Evolutionary conservation across 2,113 vertebrate genomes (phyloP), one percentile per base, ranked within the genome.

Genomic region (Calidris pugnax): DNA sequence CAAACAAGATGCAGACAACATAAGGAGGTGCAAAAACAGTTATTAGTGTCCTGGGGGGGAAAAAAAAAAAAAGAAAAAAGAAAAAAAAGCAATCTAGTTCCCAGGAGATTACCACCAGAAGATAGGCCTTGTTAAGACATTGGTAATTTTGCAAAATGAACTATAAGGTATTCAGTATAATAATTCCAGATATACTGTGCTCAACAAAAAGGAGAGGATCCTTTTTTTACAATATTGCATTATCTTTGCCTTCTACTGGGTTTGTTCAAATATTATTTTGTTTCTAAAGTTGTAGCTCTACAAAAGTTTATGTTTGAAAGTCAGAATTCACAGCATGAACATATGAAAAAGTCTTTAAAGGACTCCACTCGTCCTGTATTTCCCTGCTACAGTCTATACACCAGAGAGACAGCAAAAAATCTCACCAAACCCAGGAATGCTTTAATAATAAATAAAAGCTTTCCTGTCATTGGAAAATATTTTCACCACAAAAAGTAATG

Each of bases 401-500:
- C 75, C 59, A 93, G 66, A 81, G 86, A 92, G 67, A 86, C 53
- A 77, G 88, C 79, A 95, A 86, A 86, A 93, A 89, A 78, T 76
- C 76, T 93, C 75, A 86, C 90, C 82, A 90, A 90, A 93, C 63
- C 72, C 59, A 90, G 56, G 23, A 93, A 93, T 2, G 4, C 41
- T 74, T 96, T 67, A 80, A 83, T 90, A 96, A 93, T 80, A 77
- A 86, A 88, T 90, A 88, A 95, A 95, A 95, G 60, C 68, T 78
- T 67, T 71, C 37, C 68, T 74, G 14, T 67, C 64, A 87, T 0
- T 88, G 78, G 67, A 77, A 96, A 93, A 72, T 48, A 91, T 82
- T 94, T 94, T 68, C 66, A 89, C 71, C 78, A 85, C 77, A 76
- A 66, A 64, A 83, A 71, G 45, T 32, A 77, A 81, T 15, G 0